Percentiles rank a stretch among this genome's conserved stretches.
These are phyloP conservation scores for Carettochelys insculpta DNA, from an alignment of 2,113 vertebrate species.

Conservation along the genomic window DNA sequence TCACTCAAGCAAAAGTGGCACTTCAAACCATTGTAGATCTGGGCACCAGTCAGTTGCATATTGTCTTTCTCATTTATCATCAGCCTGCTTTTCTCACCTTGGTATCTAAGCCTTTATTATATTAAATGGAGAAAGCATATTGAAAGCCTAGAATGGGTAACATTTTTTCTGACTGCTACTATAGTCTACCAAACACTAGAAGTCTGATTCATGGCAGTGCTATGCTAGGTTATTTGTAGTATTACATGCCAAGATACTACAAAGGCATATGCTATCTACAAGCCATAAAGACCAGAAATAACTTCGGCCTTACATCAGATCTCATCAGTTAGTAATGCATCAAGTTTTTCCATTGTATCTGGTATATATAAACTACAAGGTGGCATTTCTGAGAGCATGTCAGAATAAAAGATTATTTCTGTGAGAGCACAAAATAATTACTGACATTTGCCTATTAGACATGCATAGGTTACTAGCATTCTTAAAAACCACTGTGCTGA, in stretches of 20 bases:
- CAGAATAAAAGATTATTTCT: constrained; percentile 11
- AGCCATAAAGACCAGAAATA: background rate
- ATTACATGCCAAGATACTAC: background rate
- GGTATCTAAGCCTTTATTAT: background rate
- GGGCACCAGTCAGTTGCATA: background rate
- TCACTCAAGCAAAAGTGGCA: background rate
- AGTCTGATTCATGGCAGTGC: background rate
- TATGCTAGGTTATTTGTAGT: constrained; percentile 8
- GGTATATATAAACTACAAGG: background rate
- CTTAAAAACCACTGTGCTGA: fast-evolving
- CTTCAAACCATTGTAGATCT: background rate
- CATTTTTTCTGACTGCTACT: background rate
- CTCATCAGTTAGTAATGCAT: background rate
- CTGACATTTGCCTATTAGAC: background rate
- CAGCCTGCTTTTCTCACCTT: background rate
- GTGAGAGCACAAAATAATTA: constrained; percentile 23
- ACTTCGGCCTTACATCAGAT: background rate
- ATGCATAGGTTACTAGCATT: fast-evolving
- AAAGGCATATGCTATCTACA: background rate
- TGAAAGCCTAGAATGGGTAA: background rate
- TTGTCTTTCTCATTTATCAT: background rate
- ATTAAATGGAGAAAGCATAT: background rate
- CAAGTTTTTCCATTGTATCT: background rate
- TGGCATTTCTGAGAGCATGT: background rate
- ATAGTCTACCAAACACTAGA: background rate